Evolutionary conservation across 2,888 invertebrate species (phyloP).

Genomic region (Chrysolina haemoptera): DNA sequence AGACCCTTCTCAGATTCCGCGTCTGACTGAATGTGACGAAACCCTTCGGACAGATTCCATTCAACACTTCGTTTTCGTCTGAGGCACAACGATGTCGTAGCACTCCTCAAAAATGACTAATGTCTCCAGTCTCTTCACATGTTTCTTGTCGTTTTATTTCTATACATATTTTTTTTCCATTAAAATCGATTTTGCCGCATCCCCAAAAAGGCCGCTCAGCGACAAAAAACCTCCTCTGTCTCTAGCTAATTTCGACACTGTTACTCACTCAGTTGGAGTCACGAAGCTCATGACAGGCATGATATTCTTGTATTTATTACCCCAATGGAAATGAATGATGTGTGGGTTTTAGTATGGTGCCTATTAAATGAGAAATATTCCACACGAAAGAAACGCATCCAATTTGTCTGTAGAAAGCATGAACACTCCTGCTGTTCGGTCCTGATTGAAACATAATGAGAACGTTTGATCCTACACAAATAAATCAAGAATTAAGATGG

Average conservation of each 20-base stretch:
- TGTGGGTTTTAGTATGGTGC: constrained; percentile 16
- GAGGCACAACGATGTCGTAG: neutral
- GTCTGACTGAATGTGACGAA: neutral
- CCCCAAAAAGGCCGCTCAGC: constrained; percentile 3
- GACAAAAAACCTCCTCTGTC: constrained; percentile 16
- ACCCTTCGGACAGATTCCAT: neutral
- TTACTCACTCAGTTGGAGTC: constrained; percentile 16
- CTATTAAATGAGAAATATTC: constrained; percentile 21
- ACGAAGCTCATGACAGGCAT: constrained; percentile 14
- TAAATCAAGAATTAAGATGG: constrained; percentile 18
- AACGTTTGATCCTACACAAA: constrained; percentile 6
- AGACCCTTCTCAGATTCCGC: neutral
- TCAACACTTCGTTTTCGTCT: neutral
- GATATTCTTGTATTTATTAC: constrained; percentile 15
- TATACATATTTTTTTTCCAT: constrained; percentile 2
- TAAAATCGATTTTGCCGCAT: constrained; percentile 8
- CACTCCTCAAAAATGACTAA: constrained; percentile 9
- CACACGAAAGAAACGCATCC: constrained; percentile 14
- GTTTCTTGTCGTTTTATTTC: constrained; percentile 13
- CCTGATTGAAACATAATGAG: constrained; percentile 21
- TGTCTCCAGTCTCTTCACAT: neutral
- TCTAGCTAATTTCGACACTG: constrained; percentile 19
- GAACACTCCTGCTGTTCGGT: constrained; percentile 15
- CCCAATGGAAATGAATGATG: constrained; percentile 11
- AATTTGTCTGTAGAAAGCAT: constrained; percentile 9